Evolutionary conservation across 2,797 vertebrate genomes (phyloP).

Genomic region (Gallinago nigripennis): DNA sequence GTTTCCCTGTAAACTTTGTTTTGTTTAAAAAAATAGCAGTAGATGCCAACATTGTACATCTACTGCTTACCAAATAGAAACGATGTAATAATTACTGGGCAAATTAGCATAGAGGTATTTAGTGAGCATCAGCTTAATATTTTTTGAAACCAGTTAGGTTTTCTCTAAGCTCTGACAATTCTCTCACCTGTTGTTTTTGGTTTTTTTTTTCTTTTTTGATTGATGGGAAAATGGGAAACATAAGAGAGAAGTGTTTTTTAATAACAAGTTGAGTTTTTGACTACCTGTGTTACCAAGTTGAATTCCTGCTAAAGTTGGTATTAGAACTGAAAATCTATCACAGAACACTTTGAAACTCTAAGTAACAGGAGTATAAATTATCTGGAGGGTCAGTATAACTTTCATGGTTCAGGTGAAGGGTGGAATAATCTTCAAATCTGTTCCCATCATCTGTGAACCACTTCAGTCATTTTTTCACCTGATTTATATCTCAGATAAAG

Average conservation of each 20-base stretch:
- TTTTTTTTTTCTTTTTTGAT: not conserved
- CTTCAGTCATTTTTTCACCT: not conserved
- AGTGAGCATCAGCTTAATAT: not conserved
- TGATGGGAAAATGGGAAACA: not conserved
- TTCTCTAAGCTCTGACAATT: not conserved
- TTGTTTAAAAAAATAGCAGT: not conserved
- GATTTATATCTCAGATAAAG: not conserved
- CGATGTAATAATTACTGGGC: not conserved
- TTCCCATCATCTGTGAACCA: not conserved
- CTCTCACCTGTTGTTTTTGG: not conserved
- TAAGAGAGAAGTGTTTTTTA: not conserved
- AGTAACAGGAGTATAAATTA: not conserved
- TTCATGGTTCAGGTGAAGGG: not conserved
- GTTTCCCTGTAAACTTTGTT: not conserved
- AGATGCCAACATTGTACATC: not conserved
- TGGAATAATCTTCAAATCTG: not conserved
- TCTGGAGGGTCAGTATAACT: not conserved
- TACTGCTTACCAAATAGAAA: not conserved
- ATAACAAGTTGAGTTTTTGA: not conserved
- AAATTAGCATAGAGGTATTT: not conserved
- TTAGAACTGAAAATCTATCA: not conserved
- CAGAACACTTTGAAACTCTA: not conserved
- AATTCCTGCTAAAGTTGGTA: not conserved
- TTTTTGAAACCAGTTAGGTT: not conserved
- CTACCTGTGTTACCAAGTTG: not conserved